These are phyloP conservation scores for Crepidodera aurea DNA, from an alignment of 2,888 invertebrate genomes.

Conservation along the genomic window DNA sequence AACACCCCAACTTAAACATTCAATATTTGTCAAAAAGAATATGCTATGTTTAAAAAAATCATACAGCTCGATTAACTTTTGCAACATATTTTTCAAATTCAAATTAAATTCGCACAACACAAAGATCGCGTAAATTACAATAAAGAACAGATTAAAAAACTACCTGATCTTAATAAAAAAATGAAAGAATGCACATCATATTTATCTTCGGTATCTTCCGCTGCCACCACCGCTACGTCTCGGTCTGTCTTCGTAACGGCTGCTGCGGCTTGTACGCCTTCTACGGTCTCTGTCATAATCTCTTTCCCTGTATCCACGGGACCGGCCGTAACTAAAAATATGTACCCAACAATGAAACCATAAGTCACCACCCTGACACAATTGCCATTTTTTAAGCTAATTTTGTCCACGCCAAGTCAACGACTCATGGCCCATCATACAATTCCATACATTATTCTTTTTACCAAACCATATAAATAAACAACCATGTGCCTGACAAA, in stretches of 20 bases:
- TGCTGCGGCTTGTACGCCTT: constrained; percentile 47
- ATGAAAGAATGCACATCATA: not conserved
- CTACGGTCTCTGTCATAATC: constrained; percentile 57
- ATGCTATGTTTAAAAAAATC: no score
- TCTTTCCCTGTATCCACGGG: constrained; percentile 52
- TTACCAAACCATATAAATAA: constrained; percentile 62
- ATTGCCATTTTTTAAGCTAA: constrained; percentile 46
- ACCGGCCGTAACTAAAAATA: constrained; percentile 59
- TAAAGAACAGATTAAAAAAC: constrained; percentile 22
- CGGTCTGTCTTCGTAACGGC: constrained; percentile 37
- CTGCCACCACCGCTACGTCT: constrained; percentile 36
- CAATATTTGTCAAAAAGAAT: no score
- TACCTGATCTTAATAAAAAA: constrained; percentile 25
- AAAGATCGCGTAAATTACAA: not conserved
- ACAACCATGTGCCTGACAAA: constrained; percentile 63
- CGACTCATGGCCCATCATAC: constrained; percentile 52
- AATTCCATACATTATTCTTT: constrained; percentile 57
- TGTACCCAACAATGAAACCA: constrained; percentile 44
- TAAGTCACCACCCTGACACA: constrained; percentile 32
- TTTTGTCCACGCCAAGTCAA: constrained; percentile 48
- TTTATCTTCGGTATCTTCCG: constrained; percentile 27
- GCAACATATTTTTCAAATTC: not conserved
- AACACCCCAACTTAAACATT: no score
- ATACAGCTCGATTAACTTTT: no score
- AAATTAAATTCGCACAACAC: not conserved